A percentile compares a stretch with the other conserved stretches of the same genome.
Conservation (phyloP, 2,113 vertebrate genomes). For the Zosterops hypoxanthus region DNA sequence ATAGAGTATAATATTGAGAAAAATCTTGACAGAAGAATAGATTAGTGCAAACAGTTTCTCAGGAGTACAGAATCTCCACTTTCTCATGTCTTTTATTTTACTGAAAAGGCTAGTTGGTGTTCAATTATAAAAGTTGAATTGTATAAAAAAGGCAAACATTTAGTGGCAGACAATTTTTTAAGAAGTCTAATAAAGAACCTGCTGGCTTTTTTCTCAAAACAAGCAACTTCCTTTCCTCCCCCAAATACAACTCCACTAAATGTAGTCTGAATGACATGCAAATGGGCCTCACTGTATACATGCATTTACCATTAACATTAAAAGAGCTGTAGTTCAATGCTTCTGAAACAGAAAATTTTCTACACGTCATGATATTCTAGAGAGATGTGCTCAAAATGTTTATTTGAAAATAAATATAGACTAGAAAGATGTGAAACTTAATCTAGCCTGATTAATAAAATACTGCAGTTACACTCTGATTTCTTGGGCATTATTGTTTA, state of each 20-base stretch:
- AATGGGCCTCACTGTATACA: not conserved
- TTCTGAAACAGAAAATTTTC: not conserved
- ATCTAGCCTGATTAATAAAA: not conserved
- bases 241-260: not conserved
- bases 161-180: not conserved
- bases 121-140: not conserved
- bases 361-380: not conserved
- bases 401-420: not conserved
- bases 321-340: not conserved
- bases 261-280: not conserved
- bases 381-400: not conserved
- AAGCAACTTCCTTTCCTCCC: rapidly evolving
- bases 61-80: not conserved
- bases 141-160: conserved; percentile 7
- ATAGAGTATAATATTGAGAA: conserved; percentile 17
- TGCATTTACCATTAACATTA: not conserved
- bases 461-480: not conserved
- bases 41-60: not conserved
- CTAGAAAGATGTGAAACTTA: not conserved
- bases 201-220: not conserved
- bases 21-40: conserved; percentile 4
- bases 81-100: conserved; percentile 20
- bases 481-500: not conserved
- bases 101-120: not conserved
- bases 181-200: not conserved